These are phyloP conservation scores for Dyspetes luteomarginatus DNA, from an alignment of 2,888 invertebrate species.

Conservation along the genomic window DNA sequence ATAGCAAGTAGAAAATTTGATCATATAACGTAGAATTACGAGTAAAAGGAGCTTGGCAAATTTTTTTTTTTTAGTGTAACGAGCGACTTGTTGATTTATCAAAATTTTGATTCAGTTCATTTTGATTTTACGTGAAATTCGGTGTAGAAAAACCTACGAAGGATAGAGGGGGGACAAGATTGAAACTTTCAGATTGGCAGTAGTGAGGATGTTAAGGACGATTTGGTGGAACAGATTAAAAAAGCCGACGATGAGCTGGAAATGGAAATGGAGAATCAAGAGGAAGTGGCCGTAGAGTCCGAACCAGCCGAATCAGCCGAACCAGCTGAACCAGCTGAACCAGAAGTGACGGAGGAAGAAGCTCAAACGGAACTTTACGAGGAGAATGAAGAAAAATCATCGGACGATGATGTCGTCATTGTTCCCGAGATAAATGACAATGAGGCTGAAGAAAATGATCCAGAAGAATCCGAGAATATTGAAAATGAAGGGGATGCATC, in stretches of 20 bases:
- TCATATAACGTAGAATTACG: background rate
- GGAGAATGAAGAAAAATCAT: slow-evolving; percentile 48
- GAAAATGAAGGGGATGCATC: slow-evolving; percentile 62
- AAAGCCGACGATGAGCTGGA: slow-evolving; percentile 73
- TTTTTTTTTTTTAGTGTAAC: background rate
- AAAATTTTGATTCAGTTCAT: background rate
- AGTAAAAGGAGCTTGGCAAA: slow-evolving; percentile 8
- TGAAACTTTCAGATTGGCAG: slow-evolving; percentile 67
- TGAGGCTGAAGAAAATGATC: slow-evolving; percentile 46
- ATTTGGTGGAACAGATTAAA: slow-evolving; percentile 75
- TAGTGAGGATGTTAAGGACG: slow-evolving; percentile 67
- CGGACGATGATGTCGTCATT: slow-evolving; percentile 59
- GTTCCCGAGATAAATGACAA: slow-evolving; percentile 58
- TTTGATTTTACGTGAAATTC: slow-evolving; percentile 25
- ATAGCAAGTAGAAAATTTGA: background rate
- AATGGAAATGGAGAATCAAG: slow-evolving; percentile 47
- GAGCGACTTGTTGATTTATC: slow-evolving; percentile 9
- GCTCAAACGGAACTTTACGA: slow-evolving; percentile 60
- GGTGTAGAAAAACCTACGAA: slow-evolving; percentile 55
- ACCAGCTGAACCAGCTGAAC: slow-evolving; percentile 62
- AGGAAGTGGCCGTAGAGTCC: slow-evolving; percentile 52
- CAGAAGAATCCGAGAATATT: slow-evolving; percentile 59
- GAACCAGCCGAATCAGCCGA: slow-evolving; percentile 58
- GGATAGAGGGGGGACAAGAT: slow-evolving; percentile 58
- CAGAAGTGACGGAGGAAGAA: slow-evolving; percentile 56